phyloP scores from a whole-genome alignment of 1,140 invertebrate species.

The Megalonaias nervosa region DNA sequence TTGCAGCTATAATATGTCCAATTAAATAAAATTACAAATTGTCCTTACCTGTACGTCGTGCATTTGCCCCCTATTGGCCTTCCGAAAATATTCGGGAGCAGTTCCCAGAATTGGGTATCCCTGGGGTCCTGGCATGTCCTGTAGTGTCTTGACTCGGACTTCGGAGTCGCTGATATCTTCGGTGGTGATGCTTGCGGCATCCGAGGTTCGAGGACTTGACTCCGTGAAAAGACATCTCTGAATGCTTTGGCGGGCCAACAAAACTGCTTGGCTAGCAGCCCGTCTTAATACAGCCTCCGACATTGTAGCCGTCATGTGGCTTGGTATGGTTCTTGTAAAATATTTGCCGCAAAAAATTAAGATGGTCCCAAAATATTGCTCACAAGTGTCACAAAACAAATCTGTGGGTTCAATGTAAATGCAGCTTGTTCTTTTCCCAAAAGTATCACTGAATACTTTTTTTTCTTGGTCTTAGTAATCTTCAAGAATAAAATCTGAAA shows the following conservation, averaged over 20 bases:
- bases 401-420: too few species aligned
- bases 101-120: constrained; percentile 53
- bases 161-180: background rate
- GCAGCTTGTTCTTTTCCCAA: too few species aligned
- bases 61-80: constrained; percentile 53
- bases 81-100: constrained; percentile 48
- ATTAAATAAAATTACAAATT: constrained; percentile 62
- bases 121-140: constrained; percentile 50
- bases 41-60: constrained; percentile 56
- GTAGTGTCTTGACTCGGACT: constrained; percentile 34
- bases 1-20: too few species aligned
- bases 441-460: too few species aligned
- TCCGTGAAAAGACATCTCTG: constrained; percentile 15
- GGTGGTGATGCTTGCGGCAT: background rate
- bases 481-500: too few species aligned
- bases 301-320: constrained; percentile 19
- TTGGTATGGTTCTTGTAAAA: background rate
- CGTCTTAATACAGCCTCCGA: constrained; percentile 27
- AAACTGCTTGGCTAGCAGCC: constrained; percentile 17
- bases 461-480: too few species aligned
- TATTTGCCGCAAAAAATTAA: too few species aligned
- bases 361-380: too few species aligned
- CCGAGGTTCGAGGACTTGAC: constrained; percentile 3
- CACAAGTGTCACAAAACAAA: too few species aligned
- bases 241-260: constrained; percentile 16